These are phyloP conservation scores for Chrysochloris asiatica DNA, from an alignment of 2,113 vertebrate species.

Conservation along the genomic window DNA sequence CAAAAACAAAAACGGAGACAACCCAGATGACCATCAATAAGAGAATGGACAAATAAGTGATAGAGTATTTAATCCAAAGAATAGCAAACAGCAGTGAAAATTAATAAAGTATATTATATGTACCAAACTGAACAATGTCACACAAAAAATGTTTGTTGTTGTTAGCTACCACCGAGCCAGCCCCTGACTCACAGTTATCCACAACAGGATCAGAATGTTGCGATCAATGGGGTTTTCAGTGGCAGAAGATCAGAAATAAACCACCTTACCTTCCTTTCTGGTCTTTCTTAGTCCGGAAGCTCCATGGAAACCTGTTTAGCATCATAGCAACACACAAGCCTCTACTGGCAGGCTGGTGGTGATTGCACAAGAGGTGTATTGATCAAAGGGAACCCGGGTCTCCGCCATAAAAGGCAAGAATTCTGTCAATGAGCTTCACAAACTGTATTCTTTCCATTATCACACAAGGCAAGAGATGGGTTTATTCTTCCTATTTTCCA, in stretches of 20 bases:
- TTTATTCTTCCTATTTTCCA: neutral
- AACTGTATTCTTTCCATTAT: neutral
- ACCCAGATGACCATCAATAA: neutral
- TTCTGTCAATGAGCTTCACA: neutral
- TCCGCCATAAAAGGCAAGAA: neutral
- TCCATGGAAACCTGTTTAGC: neutral
- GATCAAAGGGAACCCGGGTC: neutral
- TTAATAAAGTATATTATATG: neutral
- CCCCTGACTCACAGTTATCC: neutral
- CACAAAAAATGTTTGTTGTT: neutral
- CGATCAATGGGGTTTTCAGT: too few relatives aligned
- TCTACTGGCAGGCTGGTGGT: neutral
- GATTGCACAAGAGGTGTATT: neutral
- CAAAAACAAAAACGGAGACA: neutral
- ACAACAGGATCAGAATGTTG: neutral
- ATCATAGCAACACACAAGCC: neutral
- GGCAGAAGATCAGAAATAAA: too few relatives aligned
- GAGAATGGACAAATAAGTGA: neutral
- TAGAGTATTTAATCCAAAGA: neutral
- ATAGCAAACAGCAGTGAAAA: neutral
- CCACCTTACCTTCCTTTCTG: neutral
- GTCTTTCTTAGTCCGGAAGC: neutral
- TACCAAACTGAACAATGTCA: neutral
- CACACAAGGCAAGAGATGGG: neutral
- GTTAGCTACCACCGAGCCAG: neutral